Percentiles rank a stretch among this genome's conserved stretches.
Conservation (phyloP, 2,113 vertebrate genomes). For the Delphinapterus leucas region DNA sequence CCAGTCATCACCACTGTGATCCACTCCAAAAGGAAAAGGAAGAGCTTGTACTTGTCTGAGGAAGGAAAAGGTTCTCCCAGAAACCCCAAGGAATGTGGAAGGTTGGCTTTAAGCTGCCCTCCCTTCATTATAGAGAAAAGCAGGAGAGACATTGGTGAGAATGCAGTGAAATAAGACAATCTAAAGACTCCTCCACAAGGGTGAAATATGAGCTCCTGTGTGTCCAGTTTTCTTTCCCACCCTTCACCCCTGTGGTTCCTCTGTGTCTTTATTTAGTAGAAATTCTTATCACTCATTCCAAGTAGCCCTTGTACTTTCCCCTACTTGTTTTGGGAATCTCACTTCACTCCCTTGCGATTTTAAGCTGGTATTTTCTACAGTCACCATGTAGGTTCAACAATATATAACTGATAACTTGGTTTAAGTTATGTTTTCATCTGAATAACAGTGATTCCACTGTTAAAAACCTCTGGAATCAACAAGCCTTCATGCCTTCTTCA, state of each 20-base stretch:
- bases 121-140: neutral
- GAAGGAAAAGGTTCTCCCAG: neutral
- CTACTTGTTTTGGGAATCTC: neutral
- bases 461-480: neutral
- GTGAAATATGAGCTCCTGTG: neutral
- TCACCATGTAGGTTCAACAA: accelerated
- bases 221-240: neutral
- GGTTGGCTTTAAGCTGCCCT: neutral
- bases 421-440: neutral
- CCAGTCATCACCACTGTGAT: neutral
- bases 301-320: neutral
- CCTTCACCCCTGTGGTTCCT: accelerated
- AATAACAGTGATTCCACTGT: neutral
- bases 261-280: neutral
- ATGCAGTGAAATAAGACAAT: neutral
- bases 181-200: accelerated
- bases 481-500: neutral
- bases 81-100: neutral
- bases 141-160: neutral
- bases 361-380: neutral
- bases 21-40: neutral
- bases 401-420: neutral
- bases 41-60: neutral
- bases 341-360: accelerated
- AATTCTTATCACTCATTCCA: neutral